These are phyloP conservation scores for Chloroceryle inda DNA, from an alignment of 2,797 vertebrate genomes.

Conservation along the genomic window DNA sequence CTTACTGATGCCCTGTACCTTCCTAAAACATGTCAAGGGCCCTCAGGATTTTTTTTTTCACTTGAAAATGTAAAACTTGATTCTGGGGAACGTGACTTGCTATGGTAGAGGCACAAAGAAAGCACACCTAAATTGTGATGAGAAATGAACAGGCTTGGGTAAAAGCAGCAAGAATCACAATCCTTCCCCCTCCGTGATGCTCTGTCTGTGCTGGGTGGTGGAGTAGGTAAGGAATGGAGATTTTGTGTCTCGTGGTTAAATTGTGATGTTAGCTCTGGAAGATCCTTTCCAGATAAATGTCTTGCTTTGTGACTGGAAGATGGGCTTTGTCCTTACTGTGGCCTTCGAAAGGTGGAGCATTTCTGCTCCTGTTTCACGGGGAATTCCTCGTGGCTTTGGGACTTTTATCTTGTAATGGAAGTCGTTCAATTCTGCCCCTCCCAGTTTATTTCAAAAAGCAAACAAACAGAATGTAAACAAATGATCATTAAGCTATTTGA, in stretches of 20 bases:
- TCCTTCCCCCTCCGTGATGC: fast-evolving
- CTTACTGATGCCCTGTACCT: not conserved
- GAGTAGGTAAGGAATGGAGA: not conserved
- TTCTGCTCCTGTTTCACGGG: not conserved
- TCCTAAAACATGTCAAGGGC: not conserved
- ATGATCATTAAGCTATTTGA: not conserved
- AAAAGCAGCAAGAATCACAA: not conserved
- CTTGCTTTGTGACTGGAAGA: not conserved
- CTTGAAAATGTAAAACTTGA: not conserved
- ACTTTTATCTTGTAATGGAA: not conserved
- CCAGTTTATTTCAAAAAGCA: not conserved
- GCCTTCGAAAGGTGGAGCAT: not conserved
- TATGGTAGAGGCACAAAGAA: not conserved
- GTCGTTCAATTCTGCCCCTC: not conserved
- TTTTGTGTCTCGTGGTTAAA: not conserved
- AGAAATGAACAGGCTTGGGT: not conserved
- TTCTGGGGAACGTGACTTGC: not conserved
- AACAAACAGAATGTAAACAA: not conserved
- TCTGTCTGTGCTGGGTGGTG: not conserved
- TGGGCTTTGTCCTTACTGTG: not conserved
- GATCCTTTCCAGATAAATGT: not conserved
- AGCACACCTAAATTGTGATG: not conserved
- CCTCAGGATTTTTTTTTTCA: not conserved
- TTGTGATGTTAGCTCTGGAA: not conserved
- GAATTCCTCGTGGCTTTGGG: not conserved